Percentiles rank a stretch among this genome's conserved stretches.
Conservation (phyloP, 92 coral and sea anemone species). For the Heteractis magnifica region DNA sequence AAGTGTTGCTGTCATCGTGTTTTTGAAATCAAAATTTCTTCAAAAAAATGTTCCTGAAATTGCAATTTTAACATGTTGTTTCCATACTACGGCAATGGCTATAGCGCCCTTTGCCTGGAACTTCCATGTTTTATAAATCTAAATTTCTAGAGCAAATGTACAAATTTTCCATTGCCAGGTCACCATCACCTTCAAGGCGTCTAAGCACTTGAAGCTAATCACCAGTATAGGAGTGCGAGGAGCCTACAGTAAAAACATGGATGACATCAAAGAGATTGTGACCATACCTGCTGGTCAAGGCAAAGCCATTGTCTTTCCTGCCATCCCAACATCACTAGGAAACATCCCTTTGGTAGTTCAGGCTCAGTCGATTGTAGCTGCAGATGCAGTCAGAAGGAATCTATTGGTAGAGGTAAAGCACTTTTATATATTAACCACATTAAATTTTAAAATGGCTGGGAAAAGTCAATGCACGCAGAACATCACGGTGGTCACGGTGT, state of each 20-base stretch:
- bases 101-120: background rate
- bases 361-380: constrained; percentile 69
- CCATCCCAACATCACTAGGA: constrained; percentile 68
- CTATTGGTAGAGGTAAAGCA: constrained; percentile 87
- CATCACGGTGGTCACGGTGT: too few species aligned
- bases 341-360: constrained; percentile 68
- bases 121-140: too few species aligned
- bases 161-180: constrained; percentile 35
- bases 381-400: constrained; percentile 75
- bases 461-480: background rate
- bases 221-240: constrained; percentile 33
- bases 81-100: too few species aligned
- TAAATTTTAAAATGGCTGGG: background rate
- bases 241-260: constrained; percentile 10
- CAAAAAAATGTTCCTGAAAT: too few species aligned
- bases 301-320: constrained; percentile 76
- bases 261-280: constrained; percentile 48
- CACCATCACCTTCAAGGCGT: constrained; percentile 63
- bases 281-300: constrained; percentile 73
- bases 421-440: background rate
- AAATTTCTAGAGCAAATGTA: too few species aligned
- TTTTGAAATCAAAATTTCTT: too few species aligned
- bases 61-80: too few species aligned
- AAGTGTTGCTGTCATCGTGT: too few species aligned
- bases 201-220: constrained; percentile 54